Conservation (phyloP, 2,113 vertebrate genomes). For the Mesembrinibis cayennensis region DNA sequence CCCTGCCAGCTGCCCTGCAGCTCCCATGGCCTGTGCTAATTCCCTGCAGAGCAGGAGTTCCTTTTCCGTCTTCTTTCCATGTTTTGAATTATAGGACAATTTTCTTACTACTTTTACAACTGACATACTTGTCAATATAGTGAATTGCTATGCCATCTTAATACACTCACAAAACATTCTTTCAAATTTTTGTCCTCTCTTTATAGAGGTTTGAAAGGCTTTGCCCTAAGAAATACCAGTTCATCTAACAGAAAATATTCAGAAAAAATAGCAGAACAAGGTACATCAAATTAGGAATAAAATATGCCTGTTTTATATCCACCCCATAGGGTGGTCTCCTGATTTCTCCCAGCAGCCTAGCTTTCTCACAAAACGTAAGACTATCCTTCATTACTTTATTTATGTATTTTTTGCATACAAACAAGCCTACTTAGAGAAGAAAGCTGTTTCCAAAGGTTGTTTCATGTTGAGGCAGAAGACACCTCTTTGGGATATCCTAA, state of each 20-base stretch:
- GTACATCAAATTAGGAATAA: not conserved
- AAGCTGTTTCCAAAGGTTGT: not conserved
- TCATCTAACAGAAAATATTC: not conserved
- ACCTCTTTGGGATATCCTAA: not conserved
- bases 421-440: not conserved
- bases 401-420: not conserved
- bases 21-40: not conserved
- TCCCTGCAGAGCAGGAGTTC: not conserved
- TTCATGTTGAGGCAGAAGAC: not conserved
- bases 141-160: not conserved
- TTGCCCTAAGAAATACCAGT: not conserved
- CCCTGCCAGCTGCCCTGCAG: not conserved
- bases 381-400: not conserved
- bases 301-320: not conserved
- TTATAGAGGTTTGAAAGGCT: not conserved
- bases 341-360: not conserved
- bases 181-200: not conserved
- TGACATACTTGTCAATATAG: not conserved
- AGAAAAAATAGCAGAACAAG: not conserved
- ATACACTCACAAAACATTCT: not conserved
- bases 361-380: not conserved
- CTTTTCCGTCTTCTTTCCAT: not conserved
- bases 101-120: not conserved
- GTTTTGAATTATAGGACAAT: not conserved
- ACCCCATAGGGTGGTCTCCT: not conserved